Evolutionary conservation across 2,888 invertebrate species (phyloP).

Genomic region (Blera fallax): DNA sequence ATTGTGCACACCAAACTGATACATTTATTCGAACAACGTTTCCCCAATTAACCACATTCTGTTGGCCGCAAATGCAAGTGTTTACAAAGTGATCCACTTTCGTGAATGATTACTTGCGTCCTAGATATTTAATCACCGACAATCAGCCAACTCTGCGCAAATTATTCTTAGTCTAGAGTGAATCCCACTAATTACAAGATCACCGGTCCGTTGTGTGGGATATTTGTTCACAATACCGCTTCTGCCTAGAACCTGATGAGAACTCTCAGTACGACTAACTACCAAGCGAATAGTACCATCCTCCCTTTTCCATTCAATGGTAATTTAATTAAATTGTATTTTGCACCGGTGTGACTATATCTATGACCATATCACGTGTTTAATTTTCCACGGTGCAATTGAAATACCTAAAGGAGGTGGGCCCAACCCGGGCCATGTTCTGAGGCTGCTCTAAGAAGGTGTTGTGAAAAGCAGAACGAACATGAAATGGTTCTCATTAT

Average conservation of each 20-base stretch:
- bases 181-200: constrained; percentile 35
- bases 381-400: not conserved
- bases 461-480: not conserved
- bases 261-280: not conserved
- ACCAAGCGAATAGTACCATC: not conserved
- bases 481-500: constrained; percentile 40
- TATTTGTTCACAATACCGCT: not conserved
- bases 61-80: constrained; percentile 1
- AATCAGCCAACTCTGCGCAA: constrained; percentile 17
- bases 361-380: constrained; percentile 22
- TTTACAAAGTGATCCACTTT: constrained; percentile 16
- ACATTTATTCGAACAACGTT: not conserved
- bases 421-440: not conserved
- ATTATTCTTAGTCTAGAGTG: not conserved
- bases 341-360: constrained; percentile 16
- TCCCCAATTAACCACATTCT: constrained; percentile 24
- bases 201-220: constrained; percentile 12
- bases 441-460: not conserved
- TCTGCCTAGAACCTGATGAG: not conserved
- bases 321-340: constrained; percentile 31
- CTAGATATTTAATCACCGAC: constrained; percentile 36
- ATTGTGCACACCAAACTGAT: not conserved
- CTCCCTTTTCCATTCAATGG: not conserved
- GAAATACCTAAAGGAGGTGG: not conserved
- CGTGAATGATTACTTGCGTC: constrained; percentile 30